Evolutionary conservation across 1,140 invertebrate species (phyloP).

Genomic region (Dendrolimus kikuchii): DNA sequence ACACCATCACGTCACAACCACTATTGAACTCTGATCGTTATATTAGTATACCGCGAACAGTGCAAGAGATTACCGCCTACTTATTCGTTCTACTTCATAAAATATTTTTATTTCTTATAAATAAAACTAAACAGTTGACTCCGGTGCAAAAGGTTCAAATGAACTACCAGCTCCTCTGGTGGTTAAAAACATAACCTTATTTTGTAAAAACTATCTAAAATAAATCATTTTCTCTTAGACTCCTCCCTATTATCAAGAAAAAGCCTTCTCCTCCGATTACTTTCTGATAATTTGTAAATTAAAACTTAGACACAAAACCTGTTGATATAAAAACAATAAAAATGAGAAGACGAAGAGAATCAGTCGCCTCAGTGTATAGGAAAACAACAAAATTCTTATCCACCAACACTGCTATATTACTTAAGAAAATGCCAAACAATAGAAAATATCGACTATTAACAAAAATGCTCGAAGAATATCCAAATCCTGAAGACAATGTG

Average conservation of each 20-base stretch:
- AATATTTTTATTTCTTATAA: too few relatives aligned
- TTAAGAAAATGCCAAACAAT: slow-evolving; percentile 48
- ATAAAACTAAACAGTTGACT: too few relatives aligned
- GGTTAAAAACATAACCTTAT: too few relatives aligned
- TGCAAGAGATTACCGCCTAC: slow-evolving; percentile 29
- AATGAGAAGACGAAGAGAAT: slow-evolving; percentile 49
- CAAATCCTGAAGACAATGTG: slow-evolving; percentile 16
- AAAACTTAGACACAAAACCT: background rate
- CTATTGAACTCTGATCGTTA: slow-evolving; percentile 51
- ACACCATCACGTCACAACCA: slow-evolving; percentile 50
- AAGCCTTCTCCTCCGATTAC: slow-evolving; percentile 20
- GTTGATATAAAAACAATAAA: slow-evolving; percentile 29
- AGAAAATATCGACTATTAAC: slow-evolving; percentile 39
- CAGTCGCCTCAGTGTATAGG: slow-evolving; percentile 52
- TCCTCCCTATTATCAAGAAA: slow-evolving; percentile 6
- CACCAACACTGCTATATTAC: slow-evolving; percentile 39
- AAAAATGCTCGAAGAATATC: slow-evolving; percentile 34
- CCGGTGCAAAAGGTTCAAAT: too few relatives aligned
- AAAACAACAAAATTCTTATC: slow-evolving; percentile 59
- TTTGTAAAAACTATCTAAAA: too few relatives aligned
- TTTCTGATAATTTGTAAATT: background rate
- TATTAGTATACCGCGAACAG: slow-evolving; percentile 39
- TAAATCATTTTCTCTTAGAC: too few relatives aligned
- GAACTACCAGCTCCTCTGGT: too few relatives aligned
- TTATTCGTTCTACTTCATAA: slow-evolving; percentile 9